Percentiles rank a stretch among this genome's conserved stretches.
Conservation (phyloP, 2,113 vertebrate genomes). For the Oriolus oriolus region DNA sequence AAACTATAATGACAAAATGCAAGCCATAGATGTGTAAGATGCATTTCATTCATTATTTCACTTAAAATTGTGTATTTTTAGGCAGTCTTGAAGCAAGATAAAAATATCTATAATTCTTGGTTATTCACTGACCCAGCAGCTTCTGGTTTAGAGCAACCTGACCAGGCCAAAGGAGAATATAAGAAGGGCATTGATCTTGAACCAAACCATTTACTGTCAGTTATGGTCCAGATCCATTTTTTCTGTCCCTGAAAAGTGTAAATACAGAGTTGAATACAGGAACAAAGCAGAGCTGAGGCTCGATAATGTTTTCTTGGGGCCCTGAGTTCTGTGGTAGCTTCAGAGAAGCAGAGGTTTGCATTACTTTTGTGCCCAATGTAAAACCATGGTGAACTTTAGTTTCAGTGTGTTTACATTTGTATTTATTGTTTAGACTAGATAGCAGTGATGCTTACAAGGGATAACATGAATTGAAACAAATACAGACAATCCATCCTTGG, state of each 20-base stretch:
- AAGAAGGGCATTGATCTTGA: conserved; percentile 85
- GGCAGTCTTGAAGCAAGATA: conserved; percentile 88
- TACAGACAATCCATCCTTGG: not conserved
- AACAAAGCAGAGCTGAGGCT: not conserved
- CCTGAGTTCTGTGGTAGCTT: not conserved
- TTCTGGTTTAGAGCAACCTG: conserved; percentile 83
- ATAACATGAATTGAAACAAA: not conserved
- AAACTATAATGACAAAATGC: not conserved
- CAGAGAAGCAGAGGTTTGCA: not conserved
- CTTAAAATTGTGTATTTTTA: conserved; percentile 26
- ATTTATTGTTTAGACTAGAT: not conserved
- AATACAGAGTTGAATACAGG: not conserved
- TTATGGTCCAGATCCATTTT: not conserved
- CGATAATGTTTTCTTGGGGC: not conserved
- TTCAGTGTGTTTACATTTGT: not conserved
- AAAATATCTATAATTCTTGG: conserved; percentile 93
- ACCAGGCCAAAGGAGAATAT: conserved; percentile 85
- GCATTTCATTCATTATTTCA: not conserved
- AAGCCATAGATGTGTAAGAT: not conserved
- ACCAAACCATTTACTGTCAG: conserved; percentile 82
- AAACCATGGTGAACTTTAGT: not conserved
- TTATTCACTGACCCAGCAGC: conserved; percentile 89
- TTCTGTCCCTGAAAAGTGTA: not conserved
- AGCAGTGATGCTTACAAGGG: not conserved
- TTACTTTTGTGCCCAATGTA: not conserved